These are phyloP conservation scores for Cettia cetti DNA, from an alignment of 2,113 vertebrate genomes.

Conservation along the genomic window DNA sequence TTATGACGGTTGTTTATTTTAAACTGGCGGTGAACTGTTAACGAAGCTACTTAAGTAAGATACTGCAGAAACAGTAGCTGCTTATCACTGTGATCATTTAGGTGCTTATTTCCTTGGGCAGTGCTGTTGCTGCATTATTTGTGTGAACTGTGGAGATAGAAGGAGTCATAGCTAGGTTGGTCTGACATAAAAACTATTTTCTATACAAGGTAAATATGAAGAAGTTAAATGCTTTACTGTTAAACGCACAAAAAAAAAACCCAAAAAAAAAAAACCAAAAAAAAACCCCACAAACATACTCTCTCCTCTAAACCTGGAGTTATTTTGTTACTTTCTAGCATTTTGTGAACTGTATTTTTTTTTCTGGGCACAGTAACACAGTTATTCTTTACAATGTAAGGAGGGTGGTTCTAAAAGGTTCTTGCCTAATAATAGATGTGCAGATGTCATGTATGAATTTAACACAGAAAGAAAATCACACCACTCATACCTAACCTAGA, in stretches of 20 bases:
- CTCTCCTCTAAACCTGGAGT: background rate
- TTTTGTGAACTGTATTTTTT: background rate
- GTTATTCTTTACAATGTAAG: background rate
- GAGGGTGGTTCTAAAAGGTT: background rate
- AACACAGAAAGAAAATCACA: background rate
- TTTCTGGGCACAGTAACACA: background rate
- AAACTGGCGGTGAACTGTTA: background rate
- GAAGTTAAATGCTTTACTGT: background rate
- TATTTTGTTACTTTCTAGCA: background rate
- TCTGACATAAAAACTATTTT: background rate
- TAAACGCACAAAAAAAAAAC: background rate
- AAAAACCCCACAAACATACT: background rate
- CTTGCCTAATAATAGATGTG: background rate
- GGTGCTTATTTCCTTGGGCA: background rate
- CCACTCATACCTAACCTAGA: background rate
- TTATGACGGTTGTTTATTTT: background rate
- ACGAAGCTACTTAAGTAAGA: background rate
- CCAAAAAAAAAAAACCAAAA: background rate
- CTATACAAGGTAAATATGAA: background rate
- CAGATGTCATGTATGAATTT: background rate
- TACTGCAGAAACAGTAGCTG: background rate
- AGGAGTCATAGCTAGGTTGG: background rate
- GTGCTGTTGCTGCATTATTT: background rate
- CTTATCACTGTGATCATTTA: background rate
- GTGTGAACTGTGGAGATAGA: background rate